Evolutionary conservation across 2,888 invertebrate species (phyloP).

Genomic region (Watsonalla cultraria): DNA sequence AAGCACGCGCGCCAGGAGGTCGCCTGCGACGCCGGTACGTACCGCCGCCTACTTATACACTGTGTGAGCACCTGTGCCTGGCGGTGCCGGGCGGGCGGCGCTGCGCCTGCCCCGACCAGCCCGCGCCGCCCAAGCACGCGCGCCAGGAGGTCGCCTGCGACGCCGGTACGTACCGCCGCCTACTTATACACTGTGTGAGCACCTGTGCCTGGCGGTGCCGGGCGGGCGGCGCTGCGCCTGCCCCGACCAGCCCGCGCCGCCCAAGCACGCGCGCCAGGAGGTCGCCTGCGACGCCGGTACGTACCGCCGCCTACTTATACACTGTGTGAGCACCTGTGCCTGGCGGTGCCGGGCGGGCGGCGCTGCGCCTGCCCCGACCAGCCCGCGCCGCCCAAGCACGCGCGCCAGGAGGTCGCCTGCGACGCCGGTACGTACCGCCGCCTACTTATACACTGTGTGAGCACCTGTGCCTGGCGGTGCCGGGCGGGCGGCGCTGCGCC

Average conservation of each 20-base stretch:
- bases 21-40: slow-evolving; percentile 87
- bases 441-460: no score
- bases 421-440: slow-evolving; percentile 82
- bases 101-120: slow-evolving; percentile 77
- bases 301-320: slow-evolving; percentile 8
- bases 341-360: no score
- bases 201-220: no score
- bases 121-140: slow-evolving; percentile 69
- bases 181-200: no score
- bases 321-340: no score
- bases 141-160: slow-evolving; percentile 87
- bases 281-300: slow-evolving; percentile 88
- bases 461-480: no score
- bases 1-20: slow-evolving; percentile 81
- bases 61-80: no score
- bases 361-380: slow-evolving; percentile 76
- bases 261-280: slow-evolving; percentile 80
- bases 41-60: not conserved
- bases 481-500: no score
- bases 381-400: slow-evolving; percentile 69
- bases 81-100: no score
- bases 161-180: slow-evolving; percentile 76
- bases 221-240: no score
- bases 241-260: slow-evolving; percentile 80
- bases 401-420: slow-evolving; percentile 84